A percentile compares a stretch with the other conserved stretches of the same genome.
Conservation (phyloP, 2,113 vertebrate genomes). For the Antigone vipio region DNA sequence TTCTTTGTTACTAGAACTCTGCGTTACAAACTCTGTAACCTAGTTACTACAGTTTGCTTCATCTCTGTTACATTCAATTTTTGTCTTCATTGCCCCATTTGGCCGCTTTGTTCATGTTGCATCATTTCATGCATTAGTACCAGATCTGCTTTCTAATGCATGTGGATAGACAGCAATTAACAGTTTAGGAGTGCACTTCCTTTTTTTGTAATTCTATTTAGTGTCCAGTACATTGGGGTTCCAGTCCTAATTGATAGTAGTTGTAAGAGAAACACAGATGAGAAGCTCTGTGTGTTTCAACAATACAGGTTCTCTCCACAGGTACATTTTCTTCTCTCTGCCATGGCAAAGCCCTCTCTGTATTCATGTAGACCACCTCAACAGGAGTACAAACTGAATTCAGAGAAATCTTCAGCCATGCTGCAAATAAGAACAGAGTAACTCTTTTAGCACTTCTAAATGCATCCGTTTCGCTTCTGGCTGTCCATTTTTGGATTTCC, state of each 20-base stretch:
- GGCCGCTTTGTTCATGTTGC: not conserved
- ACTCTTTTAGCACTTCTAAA: not conserved
- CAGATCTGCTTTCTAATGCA: not conserved
- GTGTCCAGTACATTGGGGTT: not conserved
- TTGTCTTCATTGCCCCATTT: not conserved
- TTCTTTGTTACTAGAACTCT: not conserved
- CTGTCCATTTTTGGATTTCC: not conserved
- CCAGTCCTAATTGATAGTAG: not conserved
- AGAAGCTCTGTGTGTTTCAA: not conserved
- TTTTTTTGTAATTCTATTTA: not conserved
- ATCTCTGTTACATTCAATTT: not conserved
- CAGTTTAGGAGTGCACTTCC: not conserved
- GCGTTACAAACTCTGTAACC: not conserved
- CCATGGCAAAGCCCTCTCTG: not conserved
- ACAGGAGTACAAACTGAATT: not conserved
- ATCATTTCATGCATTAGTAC: not conserved
- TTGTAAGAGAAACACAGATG: not conserved
- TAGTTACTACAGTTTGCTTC: not conserved
- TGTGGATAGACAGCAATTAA: not conserved
- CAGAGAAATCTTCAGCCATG: not conserved
- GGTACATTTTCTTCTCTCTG: not conserved
- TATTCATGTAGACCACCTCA: not conserved
- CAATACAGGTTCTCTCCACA: not conserved
- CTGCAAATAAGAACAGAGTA: not conserved
- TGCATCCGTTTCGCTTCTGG: not conserved